Evolutionary conservation across 1,140 invertebrate species (phyloP), one percentile per base, ranked within the genome.

Genomic region (Drosophila guanche): DNA sequence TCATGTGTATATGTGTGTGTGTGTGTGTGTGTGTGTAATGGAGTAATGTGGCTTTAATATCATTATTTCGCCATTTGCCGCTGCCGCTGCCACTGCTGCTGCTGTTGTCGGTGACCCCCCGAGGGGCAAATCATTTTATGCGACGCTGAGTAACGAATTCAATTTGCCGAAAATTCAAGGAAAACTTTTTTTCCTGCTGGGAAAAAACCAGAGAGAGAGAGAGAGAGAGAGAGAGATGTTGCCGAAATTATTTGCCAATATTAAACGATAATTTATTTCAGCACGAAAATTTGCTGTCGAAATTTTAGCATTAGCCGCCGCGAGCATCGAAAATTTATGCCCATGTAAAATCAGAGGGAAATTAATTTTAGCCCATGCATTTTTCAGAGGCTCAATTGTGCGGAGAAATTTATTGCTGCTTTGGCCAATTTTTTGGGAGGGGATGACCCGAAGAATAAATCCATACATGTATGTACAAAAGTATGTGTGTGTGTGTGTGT

Each of bases 221-320:
- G 40, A 25, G 7, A 7, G 53, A 60, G 60, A 42, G 52, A n/a
- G 41, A 50, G 65, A 62, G 59, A 53, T 61, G 61, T 48, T 40
- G 59, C 51, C 74, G 65, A 76, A 37, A 88, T 88, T 71, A 88
- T 88, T 88, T 88, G 70, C 83, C 83, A 69, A 88, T 88, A 88
- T 83, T 88, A 88, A 79, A 80, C 75, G 83, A 88, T 88, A 88
- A 88, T 88, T 88, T 88, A 88, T 88, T 88, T 88, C 75, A 41
- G 40, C 29, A 22, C 50, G 42, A 56, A 25, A 67, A 86, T 83
- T 86, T 62, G 69, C 74, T 59, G 81, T 88, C 69, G 62, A 86
- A 88, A 75, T 81, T 88, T 81, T 29, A 7, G 27, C 27, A 55
- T 81, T 78, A 60, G 66, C 83, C 77, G 56, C 74, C 78, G 56